These are phyloP conservation scores for Andrena praecox DNA, from an alignment of 2,888 invertebrate species.

Conservation along the genomic window DNA sequence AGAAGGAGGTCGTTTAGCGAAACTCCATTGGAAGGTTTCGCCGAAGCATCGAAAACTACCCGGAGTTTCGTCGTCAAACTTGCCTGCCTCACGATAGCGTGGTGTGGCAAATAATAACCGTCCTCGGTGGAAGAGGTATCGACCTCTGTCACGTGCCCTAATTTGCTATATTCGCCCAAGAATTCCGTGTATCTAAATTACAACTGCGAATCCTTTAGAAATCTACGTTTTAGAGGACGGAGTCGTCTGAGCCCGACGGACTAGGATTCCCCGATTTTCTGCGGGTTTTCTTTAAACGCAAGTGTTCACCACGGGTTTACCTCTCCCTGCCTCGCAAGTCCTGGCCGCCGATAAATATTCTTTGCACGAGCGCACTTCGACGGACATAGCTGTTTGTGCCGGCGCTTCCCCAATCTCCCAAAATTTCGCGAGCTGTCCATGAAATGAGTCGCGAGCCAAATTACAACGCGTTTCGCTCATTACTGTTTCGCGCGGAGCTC, in stretches of 20 bases:
- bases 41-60: conserved; percentile 36
- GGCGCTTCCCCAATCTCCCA: conserved; percentile 33
- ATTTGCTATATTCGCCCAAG: not conserved
- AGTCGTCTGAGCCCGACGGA: conserved; percentile 13
- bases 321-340: not conserved
- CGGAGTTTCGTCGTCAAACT: conserved; percentile 19
- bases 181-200: not conserved
- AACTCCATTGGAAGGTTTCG: conserved; percentile 1
- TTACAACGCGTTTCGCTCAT: not conserved
- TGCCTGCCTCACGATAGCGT: conserved; percentile 13
- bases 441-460: not conserved
- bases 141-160: conserved; percentile 24
- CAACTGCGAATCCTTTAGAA: not conserved
- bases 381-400: not conserved
- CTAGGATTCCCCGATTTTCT: conserved; percentile 4
- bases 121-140: not conserved
- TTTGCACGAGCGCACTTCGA: conserved; percentile 13
- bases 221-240: not conserved
- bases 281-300: conserved; percentile 21
- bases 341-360: conserved; percentile 16
- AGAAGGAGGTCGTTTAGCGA: conserved; percentile 22
- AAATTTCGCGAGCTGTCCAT: conserved; percentile 14
- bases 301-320: conserved; percentile 24
- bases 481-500: not conserved
- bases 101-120: conserved; percentile 27